phyloP scores from a whole-genome alignment of 1,140 invertebrate species.

The Planococcus citri region DNA sequence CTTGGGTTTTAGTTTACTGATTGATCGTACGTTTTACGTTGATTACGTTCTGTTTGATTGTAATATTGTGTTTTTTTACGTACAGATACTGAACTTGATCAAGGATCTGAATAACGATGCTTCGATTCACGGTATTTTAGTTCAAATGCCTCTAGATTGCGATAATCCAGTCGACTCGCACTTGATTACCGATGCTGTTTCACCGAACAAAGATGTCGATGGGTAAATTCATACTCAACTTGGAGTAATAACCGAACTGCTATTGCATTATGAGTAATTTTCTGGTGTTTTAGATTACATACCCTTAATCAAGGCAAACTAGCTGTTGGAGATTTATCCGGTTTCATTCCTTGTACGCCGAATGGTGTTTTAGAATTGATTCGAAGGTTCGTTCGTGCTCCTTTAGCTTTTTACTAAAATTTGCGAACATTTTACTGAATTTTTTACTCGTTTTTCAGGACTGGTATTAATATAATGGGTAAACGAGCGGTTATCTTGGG shows the following conservation, averaged over 20 bases:
- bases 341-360: slow-evolving; percentile 87
- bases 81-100: slow-evolving; percentile 53
- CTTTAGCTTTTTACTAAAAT: background rate
- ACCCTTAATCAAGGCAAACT: slow-evolving; percentile 82
- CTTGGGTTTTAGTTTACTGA: background rate
- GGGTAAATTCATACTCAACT: slow-evolving; percentile 51
- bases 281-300: slow-evolving; percentile 49
- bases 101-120: slow-evolving; percentile 70
- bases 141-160: slow-evolving; percentile 89
- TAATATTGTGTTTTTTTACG: slow-evolving; percentile 21
- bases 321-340: slow-evolving; percentile 67
- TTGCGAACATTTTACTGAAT: background rate
- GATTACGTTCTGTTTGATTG: background rate
- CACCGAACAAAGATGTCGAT: slow-evolving; percentile 85
- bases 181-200: slow-evolving; percentile 73
- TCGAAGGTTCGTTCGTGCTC: slow-evolving; percentile 44
- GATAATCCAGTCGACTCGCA: slow-evolving; percentile 70
- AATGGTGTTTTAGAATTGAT: slow-evolving; percentile 87
- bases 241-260: background rate
- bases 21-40: too few relatives aligned
- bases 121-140: slow-evolving; percentile 85
- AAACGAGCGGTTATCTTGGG: slow-evolving; percentile 87
- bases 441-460: slow-evolving; percentile 37
- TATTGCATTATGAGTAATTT: background rate
- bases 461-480: slow-evolving; percentile 66